phyloP scores from a whole-genome alignment of 1,140 invertebrate species.

The Dendroctonus valens region DNA sequence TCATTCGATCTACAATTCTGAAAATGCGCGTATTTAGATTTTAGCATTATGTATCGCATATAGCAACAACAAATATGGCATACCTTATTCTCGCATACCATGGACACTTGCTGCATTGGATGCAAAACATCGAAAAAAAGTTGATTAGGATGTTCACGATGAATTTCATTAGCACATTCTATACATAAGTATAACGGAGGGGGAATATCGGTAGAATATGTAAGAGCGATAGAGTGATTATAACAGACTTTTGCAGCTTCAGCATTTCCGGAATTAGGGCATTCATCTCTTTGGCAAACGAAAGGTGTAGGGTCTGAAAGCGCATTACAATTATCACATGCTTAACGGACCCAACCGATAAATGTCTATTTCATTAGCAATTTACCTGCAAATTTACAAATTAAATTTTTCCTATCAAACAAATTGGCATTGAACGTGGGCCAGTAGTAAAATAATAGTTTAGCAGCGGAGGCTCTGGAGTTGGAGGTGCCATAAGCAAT shows the following conservation, averaged over 20 bases:
- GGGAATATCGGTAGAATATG: constrained; percentile 79
- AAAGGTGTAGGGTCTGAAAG: constrained; percentile 65
- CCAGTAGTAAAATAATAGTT: constrained; percentile 98
- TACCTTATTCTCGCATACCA: constrained; percentile 97
- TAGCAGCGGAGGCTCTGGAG: constrained; percentile 88
- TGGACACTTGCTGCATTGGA: constrained; percentile 91
- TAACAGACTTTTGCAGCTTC: constrained; percentile 91
- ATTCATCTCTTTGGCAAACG: constrained; percentile 82
- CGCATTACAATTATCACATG: not conserved
- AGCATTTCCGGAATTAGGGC: constrained; percentile 76
- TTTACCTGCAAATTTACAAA: constrained; percentile 86
- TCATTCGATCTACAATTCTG: constrained; percentile 91
- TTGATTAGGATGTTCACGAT: constrained; percentile 77
- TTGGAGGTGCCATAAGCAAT: constrained; percentile 95
- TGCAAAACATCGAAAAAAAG: constrained; percentile 89
- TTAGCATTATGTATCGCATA: not conserved
- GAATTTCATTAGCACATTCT: constrained; percentile 92
- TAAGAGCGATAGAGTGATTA: constrained; percentile 82
- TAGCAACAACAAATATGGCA: constrained; percentile 3
- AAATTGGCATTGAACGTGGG: constrained; percentile 95
- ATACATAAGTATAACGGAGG: constrained; percentile 95
- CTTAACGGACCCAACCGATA: no score
- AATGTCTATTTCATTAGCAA: not conserved
- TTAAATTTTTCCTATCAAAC: constrained; percentile 84
- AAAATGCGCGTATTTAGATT: constrained; percentile 33